Conservation (phyloP, 2,113 vertebrate species). For the Strigops habroptila region DNA sequence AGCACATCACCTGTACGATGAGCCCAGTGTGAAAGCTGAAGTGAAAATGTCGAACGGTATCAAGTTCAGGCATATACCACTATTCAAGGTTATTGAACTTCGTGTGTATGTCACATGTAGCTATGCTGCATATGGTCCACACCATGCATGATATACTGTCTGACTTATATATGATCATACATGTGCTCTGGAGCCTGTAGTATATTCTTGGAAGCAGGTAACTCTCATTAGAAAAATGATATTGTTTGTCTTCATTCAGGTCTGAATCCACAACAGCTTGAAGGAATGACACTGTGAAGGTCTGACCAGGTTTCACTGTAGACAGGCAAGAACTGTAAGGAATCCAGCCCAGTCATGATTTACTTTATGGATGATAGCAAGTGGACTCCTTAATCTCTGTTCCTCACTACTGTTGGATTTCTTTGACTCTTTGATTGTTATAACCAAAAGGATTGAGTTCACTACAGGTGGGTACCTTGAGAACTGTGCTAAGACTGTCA, state of each 20-base stretch:
- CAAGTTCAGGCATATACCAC: not conserved
- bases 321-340: not conserved
- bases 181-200: not conserved
- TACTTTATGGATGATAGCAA: not conserved
- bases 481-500: not conserved
- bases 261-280: not conserved
- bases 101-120: not conserved
- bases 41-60: not conserved
- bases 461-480: not conserved
- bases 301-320: not conserved
- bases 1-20: not conserved
- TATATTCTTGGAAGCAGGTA: not conserved
- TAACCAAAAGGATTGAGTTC: not conserved
- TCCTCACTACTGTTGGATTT: not conserved
- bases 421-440: not conserved
- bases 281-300: not conserved
- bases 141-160: not conserved
- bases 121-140: rapidly evolving
- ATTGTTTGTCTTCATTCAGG: not conserved
- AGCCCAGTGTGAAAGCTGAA: not conserved
- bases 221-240: not conserved
- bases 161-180: not conserved
- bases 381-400: not conserved
- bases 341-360: not conserved
- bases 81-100: not conserved